phyloP scores from a whole-genome alignment of 2,888 invertebrate species.

The Drosophila crucigera region DNA sequence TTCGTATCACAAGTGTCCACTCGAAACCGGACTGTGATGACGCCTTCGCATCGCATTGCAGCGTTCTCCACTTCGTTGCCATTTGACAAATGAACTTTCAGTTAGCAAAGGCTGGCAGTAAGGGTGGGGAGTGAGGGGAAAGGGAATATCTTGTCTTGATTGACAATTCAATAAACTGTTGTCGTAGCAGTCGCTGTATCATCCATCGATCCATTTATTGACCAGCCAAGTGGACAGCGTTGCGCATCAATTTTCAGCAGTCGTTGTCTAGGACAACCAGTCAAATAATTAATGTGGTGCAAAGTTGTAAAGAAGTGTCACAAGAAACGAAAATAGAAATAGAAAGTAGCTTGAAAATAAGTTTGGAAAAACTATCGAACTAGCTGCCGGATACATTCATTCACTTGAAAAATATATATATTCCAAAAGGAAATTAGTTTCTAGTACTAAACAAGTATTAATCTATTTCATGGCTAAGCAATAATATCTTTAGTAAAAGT shows the following conservation, averaged over 20 bases:
- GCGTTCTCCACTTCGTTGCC: conserved; percentile 9
- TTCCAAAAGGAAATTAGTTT: background rate
- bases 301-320: background rate
- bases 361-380: background rate
- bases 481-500: background rate
- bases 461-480: background rate
- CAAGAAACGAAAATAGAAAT: conserved; percentile 11
- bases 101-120: background rate
- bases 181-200: conserved; percentile 39
- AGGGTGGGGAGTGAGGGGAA: background rate
- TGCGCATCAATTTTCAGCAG: conserved; percentile 72
- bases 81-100: conserved; percentile 59
- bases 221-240: conserved; percentile 62
- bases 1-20: conserved; percentile 22
- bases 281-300: conserved; percentile 12
- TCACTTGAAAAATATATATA: background rate
- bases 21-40: conserved; percentile 26
- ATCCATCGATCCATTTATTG: conserved; percentile 37
- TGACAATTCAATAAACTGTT: conserved; percentile 75
- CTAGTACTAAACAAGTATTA: background rate
- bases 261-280: conserved; percentile 66
- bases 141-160: conserved; percentile 46
- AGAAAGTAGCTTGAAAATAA: conserved; percentile 20
- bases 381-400: background rate
- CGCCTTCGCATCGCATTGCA: conserved; percentile 27